Conservation (phyloP, 2,888 invertebrate species). For the Diadromus collaris region DNA sequence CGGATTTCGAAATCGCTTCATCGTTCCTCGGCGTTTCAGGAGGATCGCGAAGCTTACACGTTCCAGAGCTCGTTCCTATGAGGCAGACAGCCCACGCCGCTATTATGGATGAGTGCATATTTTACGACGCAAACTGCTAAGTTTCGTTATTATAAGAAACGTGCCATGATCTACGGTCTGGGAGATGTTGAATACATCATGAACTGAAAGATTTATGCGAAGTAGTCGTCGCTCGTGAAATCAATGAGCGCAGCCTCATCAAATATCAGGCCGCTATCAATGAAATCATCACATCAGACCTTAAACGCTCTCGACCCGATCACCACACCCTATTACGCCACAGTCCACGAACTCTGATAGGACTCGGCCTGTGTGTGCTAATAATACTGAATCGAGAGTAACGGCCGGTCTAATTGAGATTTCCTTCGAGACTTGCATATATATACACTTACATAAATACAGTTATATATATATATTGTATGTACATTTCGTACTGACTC, state of each 20-base stretch:
- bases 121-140: background rate
- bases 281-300: conserved; percentile 59
- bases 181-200: background rate
- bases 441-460: background rate
- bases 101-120: background rate
- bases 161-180: background rate
- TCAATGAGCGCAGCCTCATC: conserved; percentile 60
- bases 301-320: conserved; percentile 68
- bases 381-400: conserved; percentile 55
- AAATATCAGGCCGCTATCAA: conserved; percentile 55
- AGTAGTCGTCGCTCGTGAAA: conserved; percentile 40
- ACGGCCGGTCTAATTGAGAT: conserved; percentile 69
- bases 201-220: conserved; percentile 6
- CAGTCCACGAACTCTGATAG: conserved; percentile 32
- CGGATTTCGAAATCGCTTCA: conserved; percentile 27
- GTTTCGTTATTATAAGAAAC: background rate
- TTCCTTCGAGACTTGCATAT: conserved; percentile 66
- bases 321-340: conserved; percentile 30
- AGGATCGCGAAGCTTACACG: conserved; percentile 24
- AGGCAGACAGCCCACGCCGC: conserved; percentile 48
- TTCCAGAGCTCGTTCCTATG: conserved; percentile 40
- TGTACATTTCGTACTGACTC: background rate
- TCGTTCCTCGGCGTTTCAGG: conserved; percentile 5
- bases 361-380: conserved; percentile 26
- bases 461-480: conserved; percentile 2